A percentile compares a stretch with the other conserved stretches of the same genome.
Conservation (phyloP, 1,140 invertebrate species). For the Nautilus pompilius region DNA sequence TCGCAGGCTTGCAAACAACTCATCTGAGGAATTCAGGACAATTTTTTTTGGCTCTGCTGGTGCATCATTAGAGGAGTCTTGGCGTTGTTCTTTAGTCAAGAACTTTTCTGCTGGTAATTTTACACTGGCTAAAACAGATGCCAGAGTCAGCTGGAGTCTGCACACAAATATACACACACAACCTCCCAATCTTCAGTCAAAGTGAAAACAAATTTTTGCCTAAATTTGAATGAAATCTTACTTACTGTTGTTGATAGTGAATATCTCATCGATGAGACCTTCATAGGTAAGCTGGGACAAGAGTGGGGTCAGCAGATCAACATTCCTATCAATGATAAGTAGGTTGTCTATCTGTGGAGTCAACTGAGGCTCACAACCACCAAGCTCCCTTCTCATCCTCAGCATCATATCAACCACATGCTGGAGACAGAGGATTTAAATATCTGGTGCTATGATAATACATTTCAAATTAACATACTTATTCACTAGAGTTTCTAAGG, state of each 20-base stretch:
- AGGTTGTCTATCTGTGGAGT: slow-evolving; percentile 79
- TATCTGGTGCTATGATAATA: too few species aligned
- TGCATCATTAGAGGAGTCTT: slow-evolving; percentile 19
- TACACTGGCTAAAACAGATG: slow-evolving; percentile 67
- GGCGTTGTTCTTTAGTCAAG: slow-evolving; percentile 17
- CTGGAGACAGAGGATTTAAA: slow-evolving; percentile 41
- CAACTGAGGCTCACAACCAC: slow-evolving; percentile 54
- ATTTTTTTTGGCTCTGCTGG: slow-evolving; percentile 76
- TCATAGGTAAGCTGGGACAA: slow-evolving; percentile 96
- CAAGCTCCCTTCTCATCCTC: slow-evolving; percentile 70
- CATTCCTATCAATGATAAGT: slow-evolving; percentile 79
- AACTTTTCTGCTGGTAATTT: slow-evolving; percentile 83
- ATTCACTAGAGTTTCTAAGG: too few species aligned
- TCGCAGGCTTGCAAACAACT: slow-evolving; percentile 80
- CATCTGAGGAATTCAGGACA: slow-evolving; percentile 85
- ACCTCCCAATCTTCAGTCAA: background rate
- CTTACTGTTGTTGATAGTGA: slow-evolving; percentile 64
- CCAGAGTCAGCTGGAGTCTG: background rate
- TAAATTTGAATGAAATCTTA: slow-evolving; percentile 9
- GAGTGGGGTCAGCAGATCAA: slow-evolving; percentile 89
- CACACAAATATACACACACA: background rate
- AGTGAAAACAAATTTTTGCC: background rate
- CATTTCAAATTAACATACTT: too few species aligned
- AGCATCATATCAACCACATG: slow-evolving; percentile 85
- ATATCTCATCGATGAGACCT: slow-evolving; percentile 91